Percentiles rank a stretch among this genome's conserved stretches.
phyloP scores from a whole-genome alignment of 35 echinoderm and acorn worm species.

The Holothuria glaberrima region DNA sequence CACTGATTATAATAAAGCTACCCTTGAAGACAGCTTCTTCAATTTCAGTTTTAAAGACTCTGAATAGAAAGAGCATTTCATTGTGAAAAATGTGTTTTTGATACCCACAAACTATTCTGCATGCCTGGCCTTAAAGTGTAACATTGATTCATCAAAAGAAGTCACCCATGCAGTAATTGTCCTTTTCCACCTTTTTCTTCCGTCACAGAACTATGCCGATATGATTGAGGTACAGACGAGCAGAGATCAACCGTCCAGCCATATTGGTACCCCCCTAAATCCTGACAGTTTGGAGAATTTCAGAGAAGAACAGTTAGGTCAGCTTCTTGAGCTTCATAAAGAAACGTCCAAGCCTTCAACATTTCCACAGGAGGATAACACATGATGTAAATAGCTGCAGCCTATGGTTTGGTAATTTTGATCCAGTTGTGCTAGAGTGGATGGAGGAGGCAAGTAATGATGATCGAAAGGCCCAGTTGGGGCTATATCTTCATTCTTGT shows the following conservation, averaged over 20 bases:
- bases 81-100: too few species aligned
- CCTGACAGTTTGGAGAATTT: slow-evolving; percentile 64
- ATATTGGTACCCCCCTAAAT: slow-evolving; percentile 47
- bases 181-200: neutral
- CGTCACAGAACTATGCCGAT: slow-evolving; percentile 67
- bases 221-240: slow-evolving; percentile 61
- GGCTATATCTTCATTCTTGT: neutral
- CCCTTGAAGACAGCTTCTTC: too few species aligned
- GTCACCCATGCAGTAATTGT: too few species aligned
- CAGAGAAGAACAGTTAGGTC: slow-evolving; percentile 85
- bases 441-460: neutral
- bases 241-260: neutral
- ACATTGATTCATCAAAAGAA: too few species aligned
- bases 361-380: slow-evolving; percentile 37
- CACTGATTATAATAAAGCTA: too few species aligned
- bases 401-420: neutral
- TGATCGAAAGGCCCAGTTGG: neutral
- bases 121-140: too few species aligned
- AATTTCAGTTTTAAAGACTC: too few species aligned
- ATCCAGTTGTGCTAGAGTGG: too few species aligned
- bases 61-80: too few species aligned
- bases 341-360: slow-evolving; percentile 78
- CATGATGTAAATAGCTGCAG: neutral
- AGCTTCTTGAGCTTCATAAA: slow-evolving; percentile 79
- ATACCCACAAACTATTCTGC: too few species aligned